phyloP scores from a whole-genome alignment of 2,888 invertebrate species.

The Frankliniella intonsa region DNA sequence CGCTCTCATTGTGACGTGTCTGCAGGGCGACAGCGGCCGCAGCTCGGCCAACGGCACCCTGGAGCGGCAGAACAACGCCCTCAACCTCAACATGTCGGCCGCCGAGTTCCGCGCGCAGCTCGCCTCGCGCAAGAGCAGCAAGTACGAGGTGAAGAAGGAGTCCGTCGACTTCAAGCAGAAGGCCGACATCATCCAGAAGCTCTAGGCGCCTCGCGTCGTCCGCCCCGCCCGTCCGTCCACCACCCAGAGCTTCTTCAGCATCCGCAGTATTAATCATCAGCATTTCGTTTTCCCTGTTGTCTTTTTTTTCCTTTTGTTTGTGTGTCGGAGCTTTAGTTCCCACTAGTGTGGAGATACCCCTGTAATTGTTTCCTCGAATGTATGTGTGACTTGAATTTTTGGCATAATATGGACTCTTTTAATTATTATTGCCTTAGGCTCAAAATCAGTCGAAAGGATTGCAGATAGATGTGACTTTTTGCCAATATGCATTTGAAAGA shows the following conservation, averaged over 20 bases:
- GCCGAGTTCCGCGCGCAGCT: constrained; percentile 84
- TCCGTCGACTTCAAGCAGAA: constrained; percentile 87
- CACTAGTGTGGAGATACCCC: neutral
- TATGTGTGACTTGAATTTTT: neutral
- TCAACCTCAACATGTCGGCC: constrained; percentile 87
- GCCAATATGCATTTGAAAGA: too few relatives aligned
- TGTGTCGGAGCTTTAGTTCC: neutral
- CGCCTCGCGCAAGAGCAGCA: constrained; percentile 67
- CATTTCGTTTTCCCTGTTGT: neutral
- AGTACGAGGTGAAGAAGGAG: constrained; percentile 85
- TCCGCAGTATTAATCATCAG: neutral
- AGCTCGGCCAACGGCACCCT: constrained; percentile 38
- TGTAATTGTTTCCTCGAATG: neutral
- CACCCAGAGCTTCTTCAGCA: neutral
- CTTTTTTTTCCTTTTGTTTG: neutral
- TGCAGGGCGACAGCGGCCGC: constrained; percentile 30
- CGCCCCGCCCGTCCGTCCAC: too few relatives aligned
- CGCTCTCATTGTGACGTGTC: neutral
- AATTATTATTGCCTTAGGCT: neutral
- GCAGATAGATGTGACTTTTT: too few relatives aligned
- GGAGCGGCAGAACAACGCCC: constrained; percentile 38
- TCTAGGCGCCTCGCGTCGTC: constrained; percentile 52
- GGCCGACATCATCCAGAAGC: constrained; percentile 89
- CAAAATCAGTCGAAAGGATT: too few relatives aligned
- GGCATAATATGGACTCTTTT: neutral